These are phyloP conservation scores for Pomacea maculata DNA, from an alignment of 1,140 invertebrate species.

Conservation along the genomic window DNA sequence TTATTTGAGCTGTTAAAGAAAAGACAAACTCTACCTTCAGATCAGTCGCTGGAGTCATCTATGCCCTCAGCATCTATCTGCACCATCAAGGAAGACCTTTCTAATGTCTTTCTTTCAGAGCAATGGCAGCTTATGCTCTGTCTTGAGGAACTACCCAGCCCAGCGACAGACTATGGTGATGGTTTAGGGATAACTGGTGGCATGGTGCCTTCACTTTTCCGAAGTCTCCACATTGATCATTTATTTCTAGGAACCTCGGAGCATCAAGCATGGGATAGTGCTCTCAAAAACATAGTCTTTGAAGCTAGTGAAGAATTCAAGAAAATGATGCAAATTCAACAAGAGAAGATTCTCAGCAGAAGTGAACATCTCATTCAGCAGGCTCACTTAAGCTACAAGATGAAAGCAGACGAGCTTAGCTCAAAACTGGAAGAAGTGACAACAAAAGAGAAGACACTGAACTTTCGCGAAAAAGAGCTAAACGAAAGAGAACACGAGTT, in stretches of 20 bases:
- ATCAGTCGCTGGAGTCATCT: too few species aligned
- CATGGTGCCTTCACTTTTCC: conserved; percentile 2
- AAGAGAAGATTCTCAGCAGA: background rate
- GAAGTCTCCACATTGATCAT: conserved; percentile 2
- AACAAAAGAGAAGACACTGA: conserved; percentile 22
- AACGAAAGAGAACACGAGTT: conserved; percentile 30
- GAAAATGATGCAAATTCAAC: conserved; percentile 1
- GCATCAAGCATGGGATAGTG: background rate
- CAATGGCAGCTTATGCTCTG: conserved; percentile 17
- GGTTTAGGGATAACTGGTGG: background rate
- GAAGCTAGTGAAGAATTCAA: conserved; percentile 10
- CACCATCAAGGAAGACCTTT: conserved; percentile 14
- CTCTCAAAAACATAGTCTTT: conserved; percentile 7
- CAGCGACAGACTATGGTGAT: background rate
- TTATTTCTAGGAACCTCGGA: background rate
- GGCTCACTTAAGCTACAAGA: conserved; percentile 2
- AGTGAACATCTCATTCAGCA: background rate
- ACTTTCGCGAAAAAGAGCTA: conserved; percentile 29
- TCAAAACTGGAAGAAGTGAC: conserved; percentile 23
- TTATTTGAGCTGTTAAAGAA: conserved; percentile 12
- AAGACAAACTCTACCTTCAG: conserved; percentile 15
- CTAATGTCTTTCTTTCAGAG: background rate
- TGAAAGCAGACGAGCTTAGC: conserved; percentile 18
- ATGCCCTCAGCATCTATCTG: background rate
- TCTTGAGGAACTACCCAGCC: conserved; percentile 11